Evolutionary conservation across 2,797 vertebrate species (phyloP).

Genomic region (Poeciliopsis paucimaculata): DNA sequence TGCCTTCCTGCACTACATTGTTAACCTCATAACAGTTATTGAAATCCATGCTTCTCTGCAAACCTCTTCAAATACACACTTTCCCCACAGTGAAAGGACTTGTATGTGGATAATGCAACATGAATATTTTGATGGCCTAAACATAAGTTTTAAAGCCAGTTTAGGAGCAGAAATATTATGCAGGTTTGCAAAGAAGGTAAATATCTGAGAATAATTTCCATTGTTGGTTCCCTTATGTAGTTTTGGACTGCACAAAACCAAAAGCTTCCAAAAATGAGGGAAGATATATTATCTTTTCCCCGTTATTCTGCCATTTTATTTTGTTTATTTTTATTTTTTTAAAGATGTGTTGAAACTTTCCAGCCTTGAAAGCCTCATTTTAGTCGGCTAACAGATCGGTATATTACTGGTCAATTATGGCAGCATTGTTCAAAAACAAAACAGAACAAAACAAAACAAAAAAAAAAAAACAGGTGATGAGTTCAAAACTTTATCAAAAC

Average conservation of each 20-base stretch:
- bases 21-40: neutral
- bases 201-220: neutral
- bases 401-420: neutral
- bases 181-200: neutral
- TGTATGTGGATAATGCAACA: neutral
- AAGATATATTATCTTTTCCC: neutral
- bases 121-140: neutral
- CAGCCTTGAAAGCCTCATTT: neutral
- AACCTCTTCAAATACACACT: neutral
- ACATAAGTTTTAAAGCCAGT: neutral
- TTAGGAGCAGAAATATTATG: neutral
- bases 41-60: neutral
- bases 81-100: neutral
- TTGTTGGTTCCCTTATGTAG: neutral
- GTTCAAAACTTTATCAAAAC: neutral
- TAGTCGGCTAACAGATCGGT: neutral
- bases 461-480: neutral
- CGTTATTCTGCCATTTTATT: neutral
- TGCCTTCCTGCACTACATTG: neutral
- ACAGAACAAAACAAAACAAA: too few species aligned
- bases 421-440: neutral
- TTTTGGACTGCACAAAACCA: neutral
- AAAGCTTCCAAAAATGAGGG: neutral
- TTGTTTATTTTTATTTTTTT: neutral
- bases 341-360: neutral